Percentiles rank a stretch among this genome's conserved stretches.
These are phyloP conservation scores for Pluvialis apricaria DNA, from an alignment of 2,113 vertebrate genomes.

Conservation along the genomic window DNA sequence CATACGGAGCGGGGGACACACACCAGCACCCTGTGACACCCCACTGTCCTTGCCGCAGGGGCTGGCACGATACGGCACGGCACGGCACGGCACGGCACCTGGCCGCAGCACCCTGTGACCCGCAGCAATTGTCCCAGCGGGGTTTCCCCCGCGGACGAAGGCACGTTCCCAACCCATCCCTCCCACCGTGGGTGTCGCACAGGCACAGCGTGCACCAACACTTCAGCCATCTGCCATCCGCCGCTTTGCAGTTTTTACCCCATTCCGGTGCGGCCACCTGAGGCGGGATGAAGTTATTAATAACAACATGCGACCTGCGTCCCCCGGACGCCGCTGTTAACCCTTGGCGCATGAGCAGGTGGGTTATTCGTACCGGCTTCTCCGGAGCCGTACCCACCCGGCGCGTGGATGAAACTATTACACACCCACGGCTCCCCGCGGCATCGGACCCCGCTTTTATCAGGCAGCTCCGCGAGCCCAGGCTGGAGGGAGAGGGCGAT, in stretches of 20 bases:
- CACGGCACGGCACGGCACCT: neutral
- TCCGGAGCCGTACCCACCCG: accelerated
- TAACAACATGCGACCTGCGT: accelerated
- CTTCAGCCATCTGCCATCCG: neutral
- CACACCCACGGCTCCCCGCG: accelerated
- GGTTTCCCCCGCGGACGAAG: accelerated
- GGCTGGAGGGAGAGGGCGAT: neutral
- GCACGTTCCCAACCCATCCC: neutral
- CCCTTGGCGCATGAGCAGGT: accelerated
- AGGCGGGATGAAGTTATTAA: neutral
- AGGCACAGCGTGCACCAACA: neutral
- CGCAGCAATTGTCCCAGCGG: neutral
- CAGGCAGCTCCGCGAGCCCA: neutral
- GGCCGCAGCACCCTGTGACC: neutral
- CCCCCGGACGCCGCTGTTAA: accelerated
- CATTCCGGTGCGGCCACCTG: neutral
- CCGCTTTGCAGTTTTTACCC: neutral
- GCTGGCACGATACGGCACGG: neutral
- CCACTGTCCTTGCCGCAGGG: neutral
- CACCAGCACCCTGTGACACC: neutral
- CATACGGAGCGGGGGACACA: accelerated
- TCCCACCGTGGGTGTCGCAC: neutral
- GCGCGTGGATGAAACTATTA: accelerated
- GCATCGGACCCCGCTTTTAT: accelerated
- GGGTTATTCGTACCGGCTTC: neutral